These are phyloP conservation scores for Malacoraja senta DNA, from an alignment of 2,797 vertebrate genomes.

Conservation along the genomic window DNA sequence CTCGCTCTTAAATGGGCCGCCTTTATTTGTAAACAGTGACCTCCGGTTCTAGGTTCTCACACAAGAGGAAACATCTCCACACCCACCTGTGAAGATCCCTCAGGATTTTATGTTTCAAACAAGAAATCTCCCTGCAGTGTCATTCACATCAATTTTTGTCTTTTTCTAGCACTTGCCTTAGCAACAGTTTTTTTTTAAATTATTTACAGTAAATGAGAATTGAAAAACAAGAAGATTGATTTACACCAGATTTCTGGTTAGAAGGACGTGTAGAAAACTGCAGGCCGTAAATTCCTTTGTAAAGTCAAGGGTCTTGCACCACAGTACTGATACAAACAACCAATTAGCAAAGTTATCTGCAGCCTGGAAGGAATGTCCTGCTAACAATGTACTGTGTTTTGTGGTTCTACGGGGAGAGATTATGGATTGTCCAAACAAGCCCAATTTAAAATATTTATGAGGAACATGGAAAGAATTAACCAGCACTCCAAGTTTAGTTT, in stretches of 20 bases:
- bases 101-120: too few species aligned
- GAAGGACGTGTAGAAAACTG: not conserved
- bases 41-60: too few species aligned
- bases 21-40: too few species aligned
- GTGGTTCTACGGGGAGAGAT: not conserved
- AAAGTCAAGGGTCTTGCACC: not conserved
- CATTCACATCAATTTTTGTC: too few species aligned
- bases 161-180: not conserved
- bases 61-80: too few species aligned
- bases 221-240: not conserved
- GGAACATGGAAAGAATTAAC: not conserved
- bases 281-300: not conserved
- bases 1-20: too few species aligned
- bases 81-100: too few species aligned
- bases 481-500: not conserved
- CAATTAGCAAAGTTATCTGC: slow-evolving; percentile 30
- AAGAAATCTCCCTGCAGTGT: too few species aligned
- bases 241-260: not conserved
- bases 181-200: not conserved
- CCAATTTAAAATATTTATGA: slow-evolving; percentile 22
- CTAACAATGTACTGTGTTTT: slow-evolving; percentile 1
- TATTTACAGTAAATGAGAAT: not conserved
- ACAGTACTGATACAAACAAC: not conserved
- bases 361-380: not conserved
- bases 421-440: not conserved